Conservation (phyloP, 2,797 vertebrate genomes). For the Catamblyrhynchus diadema region DNA sequence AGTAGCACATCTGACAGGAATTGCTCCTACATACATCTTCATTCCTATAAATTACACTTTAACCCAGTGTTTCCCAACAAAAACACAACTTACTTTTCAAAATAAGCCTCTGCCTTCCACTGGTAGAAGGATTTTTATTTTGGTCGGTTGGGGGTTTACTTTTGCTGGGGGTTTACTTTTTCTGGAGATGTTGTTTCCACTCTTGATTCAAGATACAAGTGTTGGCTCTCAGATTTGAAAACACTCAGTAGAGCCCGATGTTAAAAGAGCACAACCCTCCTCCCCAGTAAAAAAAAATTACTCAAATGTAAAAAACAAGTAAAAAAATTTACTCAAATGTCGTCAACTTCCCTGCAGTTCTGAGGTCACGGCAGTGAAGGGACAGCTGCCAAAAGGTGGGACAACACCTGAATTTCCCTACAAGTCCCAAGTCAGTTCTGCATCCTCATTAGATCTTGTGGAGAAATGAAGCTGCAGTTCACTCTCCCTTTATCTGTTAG, state of each 20-base stretch:
- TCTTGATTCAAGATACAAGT: neutral
- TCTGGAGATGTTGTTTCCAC: neutral
- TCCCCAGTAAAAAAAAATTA: neutral
- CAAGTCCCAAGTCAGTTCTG: neutral
- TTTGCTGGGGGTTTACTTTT: neutral
- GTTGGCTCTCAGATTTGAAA: neutral
- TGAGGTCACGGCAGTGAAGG: neutral
- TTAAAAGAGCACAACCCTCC: neutral
- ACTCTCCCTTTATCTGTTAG: neutral
- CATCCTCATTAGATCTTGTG: neutral
- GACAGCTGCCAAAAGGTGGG: neutral
- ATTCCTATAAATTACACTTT: neutral
- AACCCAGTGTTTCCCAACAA: neutral
- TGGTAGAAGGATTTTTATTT: neutral
- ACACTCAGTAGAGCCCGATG: neutral
- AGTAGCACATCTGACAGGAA: neutral
- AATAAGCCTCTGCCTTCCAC: neutral
- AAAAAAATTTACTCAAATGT: neutral
- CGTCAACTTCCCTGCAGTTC: neutral
- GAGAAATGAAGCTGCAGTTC: neutral
- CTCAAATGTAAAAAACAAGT: neutral
- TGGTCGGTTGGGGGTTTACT: neutral
- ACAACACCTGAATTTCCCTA: neutral
- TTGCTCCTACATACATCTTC: neutral
- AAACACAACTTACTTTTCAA: neutral